These are phyloP conservation scores for Oxystoma pomonae DNA, from an alignment of 2,888 invertebrate genomes.

Conservation along the genomic window DNA sequence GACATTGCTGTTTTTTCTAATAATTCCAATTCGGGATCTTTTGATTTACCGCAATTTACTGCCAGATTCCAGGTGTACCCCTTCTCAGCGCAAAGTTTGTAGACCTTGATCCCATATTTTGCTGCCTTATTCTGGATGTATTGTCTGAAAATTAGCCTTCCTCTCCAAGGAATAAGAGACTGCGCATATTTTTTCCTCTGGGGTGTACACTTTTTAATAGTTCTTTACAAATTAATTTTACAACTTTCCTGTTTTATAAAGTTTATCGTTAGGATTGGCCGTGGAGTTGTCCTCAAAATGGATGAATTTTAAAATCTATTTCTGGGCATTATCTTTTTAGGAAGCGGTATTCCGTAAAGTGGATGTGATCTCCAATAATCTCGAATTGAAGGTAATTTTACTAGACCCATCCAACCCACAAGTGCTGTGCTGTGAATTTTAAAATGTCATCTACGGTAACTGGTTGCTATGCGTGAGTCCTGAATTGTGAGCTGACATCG, in stretches of 20 bases:
- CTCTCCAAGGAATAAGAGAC: conserved; percentile 19
- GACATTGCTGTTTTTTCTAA: conserved; percentile 16
- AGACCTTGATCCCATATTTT: conserved; percentile 19
- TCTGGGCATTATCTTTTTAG: conserved; percentile 7
- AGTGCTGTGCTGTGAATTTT: conserved; percentile 8
- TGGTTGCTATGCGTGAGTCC: conserved; percentile 14
- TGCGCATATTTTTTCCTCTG: conserved; percentile 21
- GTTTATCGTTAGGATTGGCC: neutral
- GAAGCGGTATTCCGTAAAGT: conserved; percentile 22
- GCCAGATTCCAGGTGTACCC: conserved; percentile 20
- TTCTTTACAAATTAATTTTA: conserved; percentile 12
- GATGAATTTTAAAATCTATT: conserved; percentile 9
- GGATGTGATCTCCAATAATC: conserved; percentile 17
- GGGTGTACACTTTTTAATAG: conserved; percentile 20
- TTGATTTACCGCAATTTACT: conserved; percentile 17
- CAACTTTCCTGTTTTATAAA: conserved; percentile 6
- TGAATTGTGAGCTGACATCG: conserved; percentile 10
- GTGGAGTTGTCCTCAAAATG: conserved; percentile 9
- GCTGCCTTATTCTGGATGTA: conserved; percentile 18
- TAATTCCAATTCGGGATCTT: conserved; percentile 4
- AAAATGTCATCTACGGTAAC: conserved; percentile 3
- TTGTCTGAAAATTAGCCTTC: conserved; percentile 20
- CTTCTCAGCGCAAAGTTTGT: conserved; percentile 18
- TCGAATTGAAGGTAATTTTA: conserved; percentile 13
- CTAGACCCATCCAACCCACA: conserved; percentile 12